phyloP scores from a whole-genome alignment of 2,113 vertebrate species.

The Microcebus griseorufus region DNA sequence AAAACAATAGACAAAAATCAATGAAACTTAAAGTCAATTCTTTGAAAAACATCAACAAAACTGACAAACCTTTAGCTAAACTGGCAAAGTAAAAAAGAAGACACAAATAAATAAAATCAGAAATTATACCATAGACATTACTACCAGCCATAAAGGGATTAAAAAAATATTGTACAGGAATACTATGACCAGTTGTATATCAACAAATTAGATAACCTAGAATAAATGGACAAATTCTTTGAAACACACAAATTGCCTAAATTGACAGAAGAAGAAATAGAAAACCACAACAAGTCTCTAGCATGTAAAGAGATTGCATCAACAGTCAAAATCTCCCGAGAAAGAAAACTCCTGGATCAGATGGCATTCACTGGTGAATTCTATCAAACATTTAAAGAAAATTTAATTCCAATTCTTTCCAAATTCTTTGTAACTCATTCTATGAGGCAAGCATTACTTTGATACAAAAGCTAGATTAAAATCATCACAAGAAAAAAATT shows the following conservation, averaged over 20 bases:
- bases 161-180: background rate
- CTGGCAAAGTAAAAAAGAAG: background rate
- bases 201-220: background rate
- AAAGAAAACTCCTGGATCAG: background rate
- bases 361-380: background rate
- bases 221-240: background rate
- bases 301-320: background rate
- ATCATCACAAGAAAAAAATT: too few relatives aligned
- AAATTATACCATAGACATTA: background rate
- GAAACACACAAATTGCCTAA: background rate
- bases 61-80: background rate
- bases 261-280: background rate
- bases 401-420: background rate
- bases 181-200: background rate
- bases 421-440: background rate
- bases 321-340: background rate
- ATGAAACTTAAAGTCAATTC: background rate
- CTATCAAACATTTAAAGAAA: background rate
- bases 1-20: background rate
- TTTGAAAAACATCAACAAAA: background rate
- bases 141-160: background rate
- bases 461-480: too few relatives aligned
- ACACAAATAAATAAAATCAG: background rate
- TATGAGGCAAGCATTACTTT: background rate
- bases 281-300: background rate